Evolutionary conservation across 2,888 invertebrate species (phyloP).

Genomic region (Lithophane socia): DNA sequence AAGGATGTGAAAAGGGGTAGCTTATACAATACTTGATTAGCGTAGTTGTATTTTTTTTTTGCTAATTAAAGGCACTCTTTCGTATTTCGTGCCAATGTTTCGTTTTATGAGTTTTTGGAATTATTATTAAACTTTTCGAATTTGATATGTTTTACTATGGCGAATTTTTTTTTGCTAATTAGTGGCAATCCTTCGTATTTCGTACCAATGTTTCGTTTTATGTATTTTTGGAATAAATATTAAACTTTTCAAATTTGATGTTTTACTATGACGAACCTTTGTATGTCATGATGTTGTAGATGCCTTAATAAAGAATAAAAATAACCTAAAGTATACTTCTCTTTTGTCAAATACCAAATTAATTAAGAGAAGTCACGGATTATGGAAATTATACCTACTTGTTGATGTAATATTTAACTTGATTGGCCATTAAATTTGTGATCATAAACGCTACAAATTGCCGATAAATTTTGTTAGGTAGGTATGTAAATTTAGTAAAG

Average conservation of each 20-base stretch:
- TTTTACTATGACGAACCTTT: background rate
- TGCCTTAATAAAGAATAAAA: too few species aligned
- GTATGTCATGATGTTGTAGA: background rate
- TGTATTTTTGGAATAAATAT: background rate
- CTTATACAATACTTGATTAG: background rate
- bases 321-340: background rate
- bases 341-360: slow-evolving; percentile 8
- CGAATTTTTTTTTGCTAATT: background rate
- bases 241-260: background rate
- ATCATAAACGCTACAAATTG: slow-evolving; percentile 35
- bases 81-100: background rate
- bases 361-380: background rate
- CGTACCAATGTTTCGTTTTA: background rate
- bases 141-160: background rate
- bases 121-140: background rate
- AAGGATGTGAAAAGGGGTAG: background rate
- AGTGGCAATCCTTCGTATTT: background rate
- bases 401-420: slow-evolving; percentile 26
- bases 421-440: slow-evolving; percentile 25
- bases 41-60: background rate
- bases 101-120: background rate
- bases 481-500: slow-evolving; percentile 20
- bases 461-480: slow-evolving; percentile 16
- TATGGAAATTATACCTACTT: background rate
- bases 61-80: background rate